Evolutionary conservation across 2,113 vertebrate species (phyloP), one percentile per base, ranked within the genome.

Genomic region (Orientallactaga bullata): DNA sequence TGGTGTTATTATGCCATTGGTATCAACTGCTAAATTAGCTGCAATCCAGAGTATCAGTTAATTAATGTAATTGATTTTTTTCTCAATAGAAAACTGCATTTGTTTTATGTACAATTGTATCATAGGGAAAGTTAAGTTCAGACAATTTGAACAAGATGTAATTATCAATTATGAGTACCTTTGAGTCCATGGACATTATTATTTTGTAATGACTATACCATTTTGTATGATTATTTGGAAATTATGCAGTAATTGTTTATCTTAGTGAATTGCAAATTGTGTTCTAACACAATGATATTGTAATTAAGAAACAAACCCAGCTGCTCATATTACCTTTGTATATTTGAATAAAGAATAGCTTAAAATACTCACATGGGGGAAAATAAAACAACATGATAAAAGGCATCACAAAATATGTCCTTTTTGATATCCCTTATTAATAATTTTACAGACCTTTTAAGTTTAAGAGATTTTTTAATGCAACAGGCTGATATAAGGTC

Each of bases 381-480:
- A 63, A 96, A 97, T 97, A 96, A 97, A 98, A 96, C 78, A 97
- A 97, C n/a, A 98, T 96, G 96, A 97, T 93, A 95, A 97, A 97
- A 94, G 85, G 94, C 96, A 96, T 95, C 88, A 92, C 87, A 95
- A 97, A 97, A 96, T 97, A 96, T 97, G 97, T 98, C 88, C 92
- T 95, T 98, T 98, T 97, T 97, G 92, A 95, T 96, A 93, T 96
- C 92, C 91, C 95, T 91, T 98, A 93, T 97, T 98, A 97, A 98
- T 98, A 97, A 97, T 97, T 98, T 98, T 98, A 98, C 95, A 95
- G 94, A 87, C 85, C 96, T 97, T 97, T 97, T 97, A 98, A 97
- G 97, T 97, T 98, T 97, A 98, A 98, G 97, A 97, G 95, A n/a
- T 97, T 96, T 97, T 98, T 98, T 97, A 98, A 98, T 97, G 96